Conservation (phyloP, 2,888 invertebrate genomes). For the Pyrochroa serraticornis region DNA sequence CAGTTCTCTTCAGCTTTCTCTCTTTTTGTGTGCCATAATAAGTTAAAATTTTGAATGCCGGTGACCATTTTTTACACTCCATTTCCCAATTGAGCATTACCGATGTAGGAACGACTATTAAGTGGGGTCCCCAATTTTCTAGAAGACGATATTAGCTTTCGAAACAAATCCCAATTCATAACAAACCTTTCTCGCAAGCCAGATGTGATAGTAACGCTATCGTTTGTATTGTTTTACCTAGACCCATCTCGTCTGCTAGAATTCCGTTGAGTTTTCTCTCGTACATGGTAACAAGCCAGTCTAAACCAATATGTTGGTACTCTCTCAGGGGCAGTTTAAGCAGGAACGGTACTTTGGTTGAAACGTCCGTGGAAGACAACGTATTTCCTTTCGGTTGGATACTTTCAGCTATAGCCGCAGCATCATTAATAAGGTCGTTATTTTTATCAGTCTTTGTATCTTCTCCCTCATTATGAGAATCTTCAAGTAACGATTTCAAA, state of each 20-base stretch:
- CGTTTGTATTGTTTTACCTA: constrained; percentile 97
- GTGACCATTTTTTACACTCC: constrained; percentile 99
- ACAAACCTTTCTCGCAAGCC: constrained; percentile 80
- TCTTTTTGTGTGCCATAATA: constrained; percentile 98
- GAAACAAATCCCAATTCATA: constrained; percentile 2
- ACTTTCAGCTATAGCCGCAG: constrained; percentile 91
- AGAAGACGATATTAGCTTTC: constrained; percentile 29
- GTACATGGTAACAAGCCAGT: constrained; percentile 97
- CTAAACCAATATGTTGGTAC: constrained; percentile 96
- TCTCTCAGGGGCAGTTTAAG: constrained; percentile 89
- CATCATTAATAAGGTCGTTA: constrained; percentile 84
- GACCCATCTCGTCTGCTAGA: constrained; percentile 95
- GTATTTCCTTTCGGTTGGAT: constrained; percentile 99
- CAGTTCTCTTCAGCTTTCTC: constrained; percentile 84
- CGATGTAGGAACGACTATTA: constrained; percentile 98
- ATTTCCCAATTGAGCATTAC: constrained; percentile 99
- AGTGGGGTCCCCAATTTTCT: constrained; percentile 97
- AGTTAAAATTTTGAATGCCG: constrained; percentile 97
- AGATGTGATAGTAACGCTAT: constrained; percentile 93
- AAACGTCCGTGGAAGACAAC: constrained; percentile 89
- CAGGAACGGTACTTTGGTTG: constrained; percentile 91
- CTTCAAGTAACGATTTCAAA: constrained; percentile 64
- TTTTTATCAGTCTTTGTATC: constrained; percentile 60
- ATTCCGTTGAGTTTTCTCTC: constrained; percentile 95
- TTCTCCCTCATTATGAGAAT: constrained; percentile 45